These are phyloP conservation scores for Corythoichthys intestinalis DNA, from an alignment of 2,113 vertebrate genomes.

Conservation along the genomic window DNA sequence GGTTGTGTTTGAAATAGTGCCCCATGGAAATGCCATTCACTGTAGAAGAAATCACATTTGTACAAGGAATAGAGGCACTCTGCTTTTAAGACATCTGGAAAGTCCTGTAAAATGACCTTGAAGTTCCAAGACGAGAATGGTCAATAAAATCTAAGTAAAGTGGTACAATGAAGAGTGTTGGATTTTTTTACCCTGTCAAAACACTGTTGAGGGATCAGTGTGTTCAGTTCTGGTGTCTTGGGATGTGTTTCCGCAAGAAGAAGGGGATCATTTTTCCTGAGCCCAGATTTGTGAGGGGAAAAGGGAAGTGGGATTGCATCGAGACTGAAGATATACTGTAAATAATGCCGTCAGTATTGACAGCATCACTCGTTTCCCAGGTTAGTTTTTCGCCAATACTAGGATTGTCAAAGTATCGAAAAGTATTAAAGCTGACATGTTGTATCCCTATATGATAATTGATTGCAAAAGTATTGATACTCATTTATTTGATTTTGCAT, in stretches of 20 bases:
- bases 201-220: slow-evolving; percentile 39
- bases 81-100: not conserved
- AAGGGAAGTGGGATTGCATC: slow-evolving; percentile 54
- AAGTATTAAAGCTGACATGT: too few species aligned
- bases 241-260: slow-evolving; percentile 40
- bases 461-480: too few species aligned
- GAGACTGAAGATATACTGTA: slow-evolving; percentile 44
- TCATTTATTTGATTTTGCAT: too few species aligned
- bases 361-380: slow-evolving; percentile 35
- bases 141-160: not conserved
- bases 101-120: slow-evolving; percentile 18
- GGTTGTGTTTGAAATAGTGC: not conserved
- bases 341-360: slow-evolving; percentile 51
- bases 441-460: too few species aligned
- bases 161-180: slow-evolving; percentile 19
- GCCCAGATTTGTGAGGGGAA: slow-evolving; percentile 17
- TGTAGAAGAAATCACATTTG: slow-evolving; percentile 4
- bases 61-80: too few species aligned
- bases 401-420: too few species aligned
- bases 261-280: slow-evolving; percentile 41
- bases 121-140: slow-evolving; percentile 5
- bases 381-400: slow-evolving; percentile 9
- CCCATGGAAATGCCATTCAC: slow-evolving; percentile 12
- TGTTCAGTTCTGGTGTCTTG: slow-evolving; percentile 37
- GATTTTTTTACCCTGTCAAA: slow-evolving; percentile 22